Evolutionary conservation across 2,113 vertebrate species (phyloP), one percentile per base, ranked within the genome.

Genomic region (Oryzias curvinotus): DNA sequence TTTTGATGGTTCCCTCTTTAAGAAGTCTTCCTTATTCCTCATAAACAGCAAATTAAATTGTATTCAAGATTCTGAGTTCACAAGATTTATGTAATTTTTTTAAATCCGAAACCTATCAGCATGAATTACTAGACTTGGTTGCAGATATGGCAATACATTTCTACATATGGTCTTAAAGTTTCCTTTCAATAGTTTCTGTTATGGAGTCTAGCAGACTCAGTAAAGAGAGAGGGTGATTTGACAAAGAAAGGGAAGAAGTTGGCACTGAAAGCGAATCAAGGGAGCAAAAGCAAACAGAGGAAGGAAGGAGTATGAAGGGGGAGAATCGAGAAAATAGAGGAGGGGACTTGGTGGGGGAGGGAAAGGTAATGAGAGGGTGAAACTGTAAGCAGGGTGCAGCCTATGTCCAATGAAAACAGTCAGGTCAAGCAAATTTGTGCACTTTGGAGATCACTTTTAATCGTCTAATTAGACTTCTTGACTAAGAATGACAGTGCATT

Each of bases 231-330:
- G 82, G 77, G 64, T 67, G 28, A 77, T 79, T 78, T 77, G 52
- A 84, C 64, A 86, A 78, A 86, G 67, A 85, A 79, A 85, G 79
- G 67, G 64, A 60, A 85, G 62, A 87, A 77, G 64, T 74, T 88
- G 80, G 85, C 82, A 80, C 68, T 53, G 51, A 87, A 86, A 87
- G 77, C 81, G 84, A 87, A 86, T 87, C 86, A 82, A 81, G 84
- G 81, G 86, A 87, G 86, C 81, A 85, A 87, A 88, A 81, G 87
- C 81, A 89, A 88, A 90, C 87, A 89, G 79, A 85, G 84, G 86
- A 87, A 90, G 86, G 88, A 88, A 91, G 73, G 84, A 85, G 84
- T 85, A 78, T 85, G 86, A 85, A 73, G 73, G 57, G 78, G 76
- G 55, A 58, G 79, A 71, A 66, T 73, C 71, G 80, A 77, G 78